Evolutionary conservation across 2,888 invertebrate species (phyloP).

Genomic region (Troides helena): DNA sequence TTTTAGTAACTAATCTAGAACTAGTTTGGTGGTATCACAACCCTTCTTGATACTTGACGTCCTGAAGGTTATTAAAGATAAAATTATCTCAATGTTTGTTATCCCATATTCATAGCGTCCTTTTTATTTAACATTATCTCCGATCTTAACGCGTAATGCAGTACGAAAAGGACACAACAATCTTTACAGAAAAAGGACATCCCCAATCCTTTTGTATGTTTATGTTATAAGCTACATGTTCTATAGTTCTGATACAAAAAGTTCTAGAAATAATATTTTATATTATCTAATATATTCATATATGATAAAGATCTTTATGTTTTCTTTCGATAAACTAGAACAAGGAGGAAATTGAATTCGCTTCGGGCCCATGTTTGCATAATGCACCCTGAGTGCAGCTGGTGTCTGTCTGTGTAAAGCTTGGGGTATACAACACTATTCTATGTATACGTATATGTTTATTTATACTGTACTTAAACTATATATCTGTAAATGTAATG

Average conservation of each 20-base stretch:
- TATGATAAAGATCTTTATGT: slow-evolving; percentile 1
- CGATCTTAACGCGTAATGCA: too few relatives aligned
- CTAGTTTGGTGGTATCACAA: too few relatives aligned
- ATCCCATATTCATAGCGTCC: too few relatives aligned
- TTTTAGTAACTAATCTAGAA: too few relatives aligned
- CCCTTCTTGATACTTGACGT: too few relatives aligned
- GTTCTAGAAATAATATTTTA: neutral
- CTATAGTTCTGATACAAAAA: neutral
- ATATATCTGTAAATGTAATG: neutral
- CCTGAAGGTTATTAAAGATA: too few relatives aligned
- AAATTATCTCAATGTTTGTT: too few relatives aligned
- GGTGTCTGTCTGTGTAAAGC: slow-evolving; percentile 8
- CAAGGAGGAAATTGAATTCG: slow-evolving; percentile 24
- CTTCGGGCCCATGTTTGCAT: slow-evolving; percentile 21
- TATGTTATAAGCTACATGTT: too few relatives aligned
- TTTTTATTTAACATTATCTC: too few relatives aligned
- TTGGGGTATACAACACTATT: neutral
- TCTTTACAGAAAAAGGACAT: too few relatives aligned
- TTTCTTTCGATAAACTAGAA: slow-evolving; percentile 20
- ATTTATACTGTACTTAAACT: neutral
- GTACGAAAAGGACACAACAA: too few relatives aligned
- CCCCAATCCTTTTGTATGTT: too few relatives aligned
- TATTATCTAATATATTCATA: neutral
- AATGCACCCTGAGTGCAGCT: slow-evolving; percentile 21
- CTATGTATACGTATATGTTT: neutral